A percentile compares a stretch with the other conserved stretches of the same genome.
These are phyloP conservation scores for Pteromalus puparum DNA, from an alignment of 1,140 invertebrate species.

Conservation along the genomic window DNA sequence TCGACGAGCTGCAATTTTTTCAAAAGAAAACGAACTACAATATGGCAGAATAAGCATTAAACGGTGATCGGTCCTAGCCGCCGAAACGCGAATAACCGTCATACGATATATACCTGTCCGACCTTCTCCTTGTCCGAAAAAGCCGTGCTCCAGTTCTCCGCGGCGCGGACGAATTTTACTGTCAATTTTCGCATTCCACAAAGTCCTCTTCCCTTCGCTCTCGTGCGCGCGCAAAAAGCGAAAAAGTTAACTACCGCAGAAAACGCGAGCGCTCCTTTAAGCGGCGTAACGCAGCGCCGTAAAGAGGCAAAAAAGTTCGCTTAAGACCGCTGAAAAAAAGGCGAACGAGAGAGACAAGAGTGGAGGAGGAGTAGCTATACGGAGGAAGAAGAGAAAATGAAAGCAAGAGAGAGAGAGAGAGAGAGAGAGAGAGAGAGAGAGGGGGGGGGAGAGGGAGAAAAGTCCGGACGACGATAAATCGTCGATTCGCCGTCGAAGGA, in stretches of 20 bases:
- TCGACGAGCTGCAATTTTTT: too few relatives aligned
- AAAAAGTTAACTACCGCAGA: slow-evolving; percentile 40
- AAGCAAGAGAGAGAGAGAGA: slow-evolving; percentile 1
- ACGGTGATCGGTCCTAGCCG: neutral
- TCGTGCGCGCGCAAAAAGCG: neutral
- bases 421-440: neutral
- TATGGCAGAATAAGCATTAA: neutral
- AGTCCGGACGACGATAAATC: slow-evolving; percentile 43
- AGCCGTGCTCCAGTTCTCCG: neutral
- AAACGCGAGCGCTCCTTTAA: slow-evolving; percentile 35
- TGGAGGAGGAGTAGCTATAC: neutral
- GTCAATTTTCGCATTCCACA: slow-evolving; percentile 51
- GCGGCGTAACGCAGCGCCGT: slow-evolving; percentile 14
- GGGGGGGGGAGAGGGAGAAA: slow-evolving; percentile 28
- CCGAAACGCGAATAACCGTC: neutral
- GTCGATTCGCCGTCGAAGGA: slow-evolving; percentile 44
- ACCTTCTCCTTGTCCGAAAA: slow-evolving; percentile 15
- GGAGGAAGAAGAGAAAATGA: slow-evolving; percentile 43
- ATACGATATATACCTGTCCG: neutral
- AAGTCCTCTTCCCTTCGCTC: neutral
- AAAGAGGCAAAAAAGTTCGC: slow-evolving; percentile 32
- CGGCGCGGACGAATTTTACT: slow-evolving; percentile 31
- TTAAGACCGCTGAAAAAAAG: neutral
- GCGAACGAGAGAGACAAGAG: neutral
- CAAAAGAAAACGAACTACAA: too few relatives aligned